These are phyloP conservation scores for Fistularia commersonii DNA, from an alignment of 2,797 vertebrate species.

Conservation along the genomic window DNA sequence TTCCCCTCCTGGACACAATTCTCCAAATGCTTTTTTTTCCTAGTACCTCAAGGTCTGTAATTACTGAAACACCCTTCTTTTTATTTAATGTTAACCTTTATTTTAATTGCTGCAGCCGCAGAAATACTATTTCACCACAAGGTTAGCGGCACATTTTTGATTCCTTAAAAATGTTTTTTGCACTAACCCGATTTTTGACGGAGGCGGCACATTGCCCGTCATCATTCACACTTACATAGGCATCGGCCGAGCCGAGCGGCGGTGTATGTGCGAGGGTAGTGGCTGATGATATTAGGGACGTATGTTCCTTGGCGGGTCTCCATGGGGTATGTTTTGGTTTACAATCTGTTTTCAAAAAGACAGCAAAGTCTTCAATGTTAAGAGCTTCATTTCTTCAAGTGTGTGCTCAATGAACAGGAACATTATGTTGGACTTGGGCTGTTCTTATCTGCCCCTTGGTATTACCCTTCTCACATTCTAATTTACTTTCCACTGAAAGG, in stretches of 20 bases:
- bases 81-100: neutral
- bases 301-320: constrained; percentile 34
- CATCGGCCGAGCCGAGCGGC: constrained; percentile 32
- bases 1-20: no score
- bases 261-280: constrained; percentile 16
- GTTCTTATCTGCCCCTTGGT: constrained; percentile 73
- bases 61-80: neutral
- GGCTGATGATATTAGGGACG: constrained; percentile 49
- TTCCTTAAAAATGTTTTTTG: no score
- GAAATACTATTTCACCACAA: neutral
- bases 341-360: constrained; percentile 59
- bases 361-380: constrained; percentile 48
- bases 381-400: constrained; percentile 49
- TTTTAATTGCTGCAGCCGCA: neutral
- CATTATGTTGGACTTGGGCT: constrained; percentile 73
- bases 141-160: constrained; percentile 21
- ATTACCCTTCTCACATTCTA: constrained; percentile 57
- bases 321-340: constrained; percentile 59
- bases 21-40: neutral
- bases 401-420: constrained; percentile 75
- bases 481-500: constrained; percentile 65
- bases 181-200: constrained; percentile 6
- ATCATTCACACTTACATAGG: constrained; percentile 43
- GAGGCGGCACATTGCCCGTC: constrained; percentile 32
- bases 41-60: neutral